Evolutionary conservation across 2,888 invertebrate species (phyloP).

Genomic region (Caenorhabditis angaria): DNA sequence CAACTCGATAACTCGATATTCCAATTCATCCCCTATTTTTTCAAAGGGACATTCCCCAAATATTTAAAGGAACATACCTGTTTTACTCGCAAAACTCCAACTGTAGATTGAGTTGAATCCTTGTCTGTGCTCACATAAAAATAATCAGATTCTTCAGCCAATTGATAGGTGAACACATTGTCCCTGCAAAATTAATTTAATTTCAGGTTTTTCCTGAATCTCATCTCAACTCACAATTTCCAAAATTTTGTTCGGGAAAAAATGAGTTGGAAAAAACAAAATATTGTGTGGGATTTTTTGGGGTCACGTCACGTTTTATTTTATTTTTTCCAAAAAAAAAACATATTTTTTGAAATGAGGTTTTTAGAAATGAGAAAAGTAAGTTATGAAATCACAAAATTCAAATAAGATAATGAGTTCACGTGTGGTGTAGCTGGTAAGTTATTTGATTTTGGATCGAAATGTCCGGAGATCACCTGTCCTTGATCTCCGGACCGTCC

Average conservation of each 20-base stretch:
- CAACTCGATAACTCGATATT: background rate
- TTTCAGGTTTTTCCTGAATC: background rate
- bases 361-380: too few species aligned
- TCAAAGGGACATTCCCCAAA: background rate
- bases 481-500: too few species aligned
- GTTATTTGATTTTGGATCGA: too few species aligned
- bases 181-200: conserved; percentile 54
- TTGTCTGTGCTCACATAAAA: conserved; percentile 71
- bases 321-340: background rate
- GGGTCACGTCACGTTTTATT: too few species aligned
- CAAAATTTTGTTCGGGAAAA: too few species aligned
- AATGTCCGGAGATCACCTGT: too few species aligned
- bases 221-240: too few species aligned
- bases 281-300: too few species aligned
- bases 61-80: conserved; percentile 57
- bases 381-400: too few species aligned
- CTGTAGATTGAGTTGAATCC: conserved; percentile 58
- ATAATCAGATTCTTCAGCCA: conserved; percentile 57
- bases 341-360: background rate
- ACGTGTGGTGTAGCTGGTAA: too few species aligned
- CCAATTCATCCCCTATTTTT: background rate
- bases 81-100: conserved; percentile 70
- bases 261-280: too few species aligned
- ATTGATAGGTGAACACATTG: conserved; percentile 71
- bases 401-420: too few species aligned